These are phyloP conservation scores for Parotia lawesii DNA, from an alignment of 2,113 vertebrate species.

Conservation along the genomic window DNA sequence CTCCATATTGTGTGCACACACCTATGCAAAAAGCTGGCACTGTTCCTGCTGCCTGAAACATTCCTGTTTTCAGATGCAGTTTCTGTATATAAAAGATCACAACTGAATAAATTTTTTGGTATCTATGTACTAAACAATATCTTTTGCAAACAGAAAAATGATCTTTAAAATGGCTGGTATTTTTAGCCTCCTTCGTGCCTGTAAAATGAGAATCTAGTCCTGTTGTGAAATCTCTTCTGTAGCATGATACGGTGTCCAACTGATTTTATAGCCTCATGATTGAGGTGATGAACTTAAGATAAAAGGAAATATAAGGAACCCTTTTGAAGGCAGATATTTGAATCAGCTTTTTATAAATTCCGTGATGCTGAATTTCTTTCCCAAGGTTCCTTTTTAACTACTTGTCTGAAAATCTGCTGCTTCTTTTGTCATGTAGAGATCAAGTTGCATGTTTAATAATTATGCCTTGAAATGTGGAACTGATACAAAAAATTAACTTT, in stretches of 20 bases:
- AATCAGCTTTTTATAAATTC: not conserved
- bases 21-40: not conserved
- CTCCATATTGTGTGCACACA: not conserved
- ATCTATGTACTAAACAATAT: not conserved
- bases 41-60: not conserved
- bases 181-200: not conserved
- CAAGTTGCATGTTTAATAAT: conserved; percentile 32
- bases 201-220: not conserved
- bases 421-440: conserved; percentile 9
- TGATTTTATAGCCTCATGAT: not conserved
- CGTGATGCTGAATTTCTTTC: not conserved
- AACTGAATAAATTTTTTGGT: not conserved
- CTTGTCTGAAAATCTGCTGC: conserved; percentile 22
- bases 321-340: not conserved
- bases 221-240: not conserved
- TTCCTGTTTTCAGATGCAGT: not conserved
- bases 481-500: conserved; percentile 15
- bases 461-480: not conserved
- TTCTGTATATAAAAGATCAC: not conserved
- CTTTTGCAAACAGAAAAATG: not conserved
- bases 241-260: not conserved
- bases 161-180: not conserved
- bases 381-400: not conserved
- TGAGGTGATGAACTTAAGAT: not conserved
- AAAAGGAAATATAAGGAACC: not conserved